Evolutionary conservation across 2,888 invertebrate genomes (phyloP).

Genomic region (Alcis repandata): DNA sequence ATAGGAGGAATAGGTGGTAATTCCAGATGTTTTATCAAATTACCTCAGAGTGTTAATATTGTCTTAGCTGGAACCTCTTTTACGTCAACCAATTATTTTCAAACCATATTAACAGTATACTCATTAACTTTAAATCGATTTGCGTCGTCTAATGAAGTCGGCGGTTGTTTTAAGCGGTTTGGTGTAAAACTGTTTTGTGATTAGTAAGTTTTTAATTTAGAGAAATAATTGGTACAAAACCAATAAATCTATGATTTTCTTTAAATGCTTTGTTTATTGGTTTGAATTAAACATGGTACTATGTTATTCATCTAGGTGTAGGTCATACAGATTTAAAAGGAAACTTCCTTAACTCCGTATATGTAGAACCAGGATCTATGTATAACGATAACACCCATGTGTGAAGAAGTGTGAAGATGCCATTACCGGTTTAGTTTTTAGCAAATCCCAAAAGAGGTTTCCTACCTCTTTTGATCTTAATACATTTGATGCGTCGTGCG

Average conservation of each 20-base stretch:
- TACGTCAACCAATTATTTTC: conserved; percentile 2
- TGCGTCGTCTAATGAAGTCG: background rate
- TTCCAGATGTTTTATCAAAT: background rate
- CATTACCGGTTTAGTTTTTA: background rate
- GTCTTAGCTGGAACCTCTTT: background rate
- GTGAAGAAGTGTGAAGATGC: background rate
- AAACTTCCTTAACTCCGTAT: too few relatives aligned
- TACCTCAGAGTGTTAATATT: background rate
- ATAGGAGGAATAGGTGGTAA: too few relatives aligned
- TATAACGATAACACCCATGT: background rate
- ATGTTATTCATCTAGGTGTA: too few relatives aligned
- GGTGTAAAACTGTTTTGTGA: background rate
- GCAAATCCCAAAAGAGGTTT: background rate
- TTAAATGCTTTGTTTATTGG: too few relatives aligned
- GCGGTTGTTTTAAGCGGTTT: background rate
- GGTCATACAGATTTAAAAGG: too few relatives aligned
- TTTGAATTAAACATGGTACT: background rate
- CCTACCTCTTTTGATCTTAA: background rate
- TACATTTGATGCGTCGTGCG: background rate
- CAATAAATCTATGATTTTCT: too few relatives aligned
- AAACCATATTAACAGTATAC: background rate
- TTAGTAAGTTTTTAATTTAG: background rate
- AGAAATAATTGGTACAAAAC: background rate
- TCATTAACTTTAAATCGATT: conserved; percentile 7
- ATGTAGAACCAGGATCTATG: background rate